Evolutionary conservation across 2,797 vertebrate genomes (phyloP), one percentile per base, ranked within the genome.

Genomic region (Clarias fuscus): DNA sequence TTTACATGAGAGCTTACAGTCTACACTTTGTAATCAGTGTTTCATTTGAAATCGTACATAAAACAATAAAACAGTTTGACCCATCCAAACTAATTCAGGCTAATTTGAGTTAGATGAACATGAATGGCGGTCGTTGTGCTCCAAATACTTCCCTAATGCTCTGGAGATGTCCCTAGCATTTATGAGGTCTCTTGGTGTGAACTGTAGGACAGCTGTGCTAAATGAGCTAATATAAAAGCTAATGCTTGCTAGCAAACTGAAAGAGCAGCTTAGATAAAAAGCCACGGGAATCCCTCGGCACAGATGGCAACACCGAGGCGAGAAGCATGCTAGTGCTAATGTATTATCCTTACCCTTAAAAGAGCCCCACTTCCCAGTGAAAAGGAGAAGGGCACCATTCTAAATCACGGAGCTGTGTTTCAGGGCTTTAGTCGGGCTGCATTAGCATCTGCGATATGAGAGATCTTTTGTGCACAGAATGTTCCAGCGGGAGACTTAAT

Each of bases 181-280:
- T 83, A 59, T 68, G 43, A 82, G 40, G 62, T 53, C 30, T 78
- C 71, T 78, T 43, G 62, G 73, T 58, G 73, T 33, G 68, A 73
- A 40, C 68, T 62, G 58, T 61, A 62, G 73, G 59, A 37, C 68
- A 82, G 81, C 72, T 68, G 64, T 71, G 64, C 62, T 77, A 86
- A 86, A 86, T 86, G 72, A 86, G 64, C 81, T 83, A 83, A 83
- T 86, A 70, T 83, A 86, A 86, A 83, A 86, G 72, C 81, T 83
- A 83, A 83, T 83, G 72, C 81, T 59, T 22, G 78, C 48, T 77
- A 86, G 70, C 33, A 64, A 83, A 86, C 61, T 48, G 30, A 86
- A 56, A n/a, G 85, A 68, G 80, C 17, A 64, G 70, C 85, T 83
- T 40, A 61, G 73, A 81, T 37, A 76, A 67, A 73, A 82, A 64